A percentile compares a stretch with the other conserved stretches of the same genome.
Conservation (phyloP, 2,888 invertebrate genomes). For the Hydriomena furcata region DNA sequence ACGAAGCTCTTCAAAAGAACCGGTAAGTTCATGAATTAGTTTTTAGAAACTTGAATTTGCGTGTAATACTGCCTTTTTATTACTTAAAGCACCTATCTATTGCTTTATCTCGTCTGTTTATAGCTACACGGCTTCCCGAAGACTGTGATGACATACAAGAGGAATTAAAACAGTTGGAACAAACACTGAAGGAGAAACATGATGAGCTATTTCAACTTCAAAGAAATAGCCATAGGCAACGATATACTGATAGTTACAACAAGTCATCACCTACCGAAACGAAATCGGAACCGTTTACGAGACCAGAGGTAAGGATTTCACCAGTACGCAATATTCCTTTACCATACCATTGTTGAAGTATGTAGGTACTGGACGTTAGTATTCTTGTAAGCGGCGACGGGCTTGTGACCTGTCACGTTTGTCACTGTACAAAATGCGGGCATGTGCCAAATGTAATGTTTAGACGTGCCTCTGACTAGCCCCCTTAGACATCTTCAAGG, state of each 20-base stretch:
- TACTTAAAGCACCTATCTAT: too few species aligned
- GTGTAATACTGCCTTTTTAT: too few species aligned
- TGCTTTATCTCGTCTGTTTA: background rate
- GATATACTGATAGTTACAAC: background rate
- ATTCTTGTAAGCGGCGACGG: too few species aligned
- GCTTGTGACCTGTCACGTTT: too few species aligned
- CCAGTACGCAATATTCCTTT: too few species aligned
- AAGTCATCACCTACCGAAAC: conserved; percentile 44
- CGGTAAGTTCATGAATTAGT: conserved; percentile 37
- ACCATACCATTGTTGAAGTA: too few species aligned
- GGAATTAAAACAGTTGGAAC: conserved; percentile 56
- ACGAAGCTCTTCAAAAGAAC: conserved; percentile 60
- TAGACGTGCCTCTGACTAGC: too few species aligned
- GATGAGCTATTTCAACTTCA: conserved; percentile 63
- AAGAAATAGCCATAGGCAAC: conserved; percentile 47
- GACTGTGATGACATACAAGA: conserved; percentile 58
- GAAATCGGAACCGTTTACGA: conserved; percentile 50
- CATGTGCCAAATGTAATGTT: too few species aligned
- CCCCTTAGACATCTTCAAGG: too few species aligned
- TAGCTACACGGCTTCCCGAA: conserved; percentile 46
- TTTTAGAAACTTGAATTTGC: background rate
- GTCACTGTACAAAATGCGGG: too few species aligned
- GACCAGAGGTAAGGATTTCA: conserved; percentile 53
- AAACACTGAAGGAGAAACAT: conserved; percentile 55
- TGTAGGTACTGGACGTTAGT: too few species aligned